Percentiles rank a stretch among this genome's conserved stretches.
These are phyloP conservation scores for Bombus sibiricus DNA, from an alignment of 1,140 invertebrate species.

Conservation along the genomic window DNA sequence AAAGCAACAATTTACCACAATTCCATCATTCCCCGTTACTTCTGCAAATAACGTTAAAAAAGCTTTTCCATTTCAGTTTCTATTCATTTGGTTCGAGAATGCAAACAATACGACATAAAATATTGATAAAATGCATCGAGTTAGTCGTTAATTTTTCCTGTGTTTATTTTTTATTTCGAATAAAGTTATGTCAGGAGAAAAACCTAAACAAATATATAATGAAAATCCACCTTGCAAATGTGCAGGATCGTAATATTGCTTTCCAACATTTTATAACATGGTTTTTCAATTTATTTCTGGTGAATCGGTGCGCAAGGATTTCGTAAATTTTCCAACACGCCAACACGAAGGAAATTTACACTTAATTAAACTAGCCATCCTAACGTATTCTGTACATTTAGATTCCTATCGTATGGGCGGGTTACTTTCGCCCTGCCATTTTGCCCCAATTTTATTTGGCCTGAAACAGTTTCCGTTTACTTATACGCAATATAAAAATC, in stretches of 20 bases:
- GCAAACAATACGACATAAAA: neutral
- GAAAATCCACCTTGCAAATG: neutral
- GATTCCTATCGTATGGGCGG: neutral
- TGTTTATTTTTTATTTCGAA: neutral
- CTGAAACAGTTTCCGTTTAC: neutral
- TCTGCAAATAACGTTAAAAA: conserved; percentile 28
- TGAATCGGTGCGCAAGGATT: neutral
- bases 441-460: neutral
- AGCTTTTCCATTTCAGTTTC: neutral
- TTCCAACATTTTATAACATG: neutral
- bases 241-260: neutral
- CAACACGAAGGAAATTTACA: neutral
- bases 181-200: too few relatives aligned
- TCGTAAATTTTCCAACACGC: neutral
- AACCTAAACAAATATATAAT: neutral
- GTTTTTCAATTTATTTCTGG: neutral
- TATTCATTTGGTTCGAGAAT: neutral
- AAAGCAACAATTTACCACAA: conserved; percentile 15
- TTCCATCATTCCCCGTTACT: neutral
- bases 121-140: neutral
- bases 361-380: neutral
- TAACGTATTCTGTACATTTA: neutral
- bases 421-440: neutral
- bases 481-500: neutral
- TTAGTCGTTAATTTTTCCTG: neutral